phyloP scores from a whole-genome alignment of 1,140 invertebrate genomes.

The Stegodyphus dumicola region DNA sequence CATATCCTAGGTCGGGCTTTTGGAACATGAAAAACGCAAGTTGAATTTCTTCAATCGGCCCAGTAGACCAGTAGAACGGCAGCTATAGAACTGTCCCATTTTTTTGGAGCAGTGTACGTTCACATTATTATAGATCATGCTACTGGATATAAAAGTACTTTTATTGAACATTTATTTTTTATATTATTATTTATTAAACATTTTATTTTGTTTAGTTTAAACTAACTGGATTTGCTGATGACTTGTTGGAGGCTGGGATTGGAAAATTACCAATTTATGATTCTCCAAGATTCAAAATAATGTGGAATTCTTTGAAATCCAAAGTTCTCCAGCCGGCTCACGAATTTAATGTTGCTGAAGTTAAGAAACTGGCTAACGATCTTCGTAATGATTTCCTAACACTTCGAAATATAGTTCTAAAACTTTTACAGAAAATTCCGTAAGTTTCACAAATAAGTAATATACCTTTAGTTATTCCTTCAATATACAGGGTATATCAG shows the following conservation, averaged over 20 bases:
- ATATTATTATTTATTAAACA: too few species aligned
- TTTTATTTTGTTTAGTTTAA: conserved; percentile 24
- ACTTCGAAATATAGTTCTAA: neutral
- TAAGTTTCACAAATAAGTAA: conserved; percentile 23
- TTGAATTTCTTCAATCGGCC: too few species aligned
- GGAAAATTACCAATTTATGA: conserved; percentile 18
- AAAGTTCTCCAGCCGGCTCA: conserved; percentile 18
- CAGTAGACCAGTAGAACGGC: too few species aligned
- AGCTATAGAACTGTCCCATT: too few species aligned
- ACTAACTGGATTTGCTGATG: conserved; percentile 5
- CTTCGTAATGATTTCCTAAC: neutral
- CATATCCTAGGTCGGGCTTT: too few species aligned
- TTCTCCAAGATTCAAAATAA: conserved; percentile 26
- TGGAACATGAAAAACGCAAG: too few species aligned
- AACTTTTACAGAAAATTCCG: conserved; percentile 19
- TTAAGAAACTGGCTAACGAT: conserved; percentile 1
- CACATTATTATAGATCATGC: too few species aligned
- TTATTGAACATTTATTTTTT: too few species aligned
- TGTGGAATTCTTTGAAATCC: neutral
- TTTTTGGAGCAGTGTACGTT: too few species aligned
- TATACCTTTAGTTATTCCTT: neutral
- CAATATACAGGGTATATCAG: too few species aligned
- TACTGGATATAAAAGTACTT: too few species aligned
- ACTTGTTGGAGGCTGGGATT: conserved; percentile 22
- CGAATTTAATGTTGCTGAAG: conserved; percentile 6